Percentiles rank a stretch among this genome's conserved stretches.
Conservation (phyloP, 2,888 invertebrate species). For the Agrotis puta region DNA sequence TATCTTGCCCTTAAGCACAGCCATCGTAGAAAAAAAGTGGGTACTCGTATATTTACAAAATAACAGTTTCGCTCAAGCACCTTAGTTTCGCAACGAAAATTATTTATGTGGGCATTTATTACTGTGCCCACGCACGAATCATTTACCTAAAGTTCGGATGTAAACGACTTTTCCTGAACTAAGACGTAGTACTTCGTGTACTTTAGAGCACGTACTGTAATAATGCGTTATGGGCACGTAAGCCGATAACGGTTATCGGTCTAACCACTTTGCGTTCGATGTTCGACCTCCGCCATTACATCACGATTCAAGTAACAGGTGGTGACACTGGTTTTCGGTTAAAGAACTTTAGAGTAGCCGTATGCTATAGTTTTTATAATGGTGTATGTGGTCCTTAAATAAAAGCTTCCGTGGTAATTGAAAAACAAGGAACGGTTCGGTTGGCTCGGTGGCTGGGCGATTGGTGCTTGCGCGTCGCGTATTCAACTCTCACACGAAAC, state of each 20-base stretch:
- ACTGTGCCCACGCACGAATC: conserved; percentile 34
- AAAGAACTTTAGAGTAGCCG: background rate
- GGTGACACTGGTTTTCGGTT: conserved; percentile 34
- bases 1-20: too few species aligned
- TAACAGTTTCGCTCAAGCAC: background rate
- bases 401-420: background rate
- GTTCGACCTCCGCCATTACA: conserved; percentile 22
- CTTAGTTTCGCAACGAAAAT: conserved; percentile 26
- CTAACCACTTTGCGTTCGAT: conserved; percentile 34
- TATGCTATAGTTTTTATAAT: background rate
- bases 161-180: conserved; percentile 29
- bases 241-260: conserved; percentile 47
- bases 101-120: conserved; percentile 46
- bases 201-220: conserved; percentile 39
- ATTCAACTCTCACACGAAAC: too few species aligned
- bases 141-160: conserved; percentile 33
- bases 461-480: too few species aligned
- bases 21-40: too few species aligned
- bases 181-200: conserved; percentile 26
- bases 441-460: too few species aligned
- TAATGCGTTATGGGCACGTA: conserved; percentile 52
- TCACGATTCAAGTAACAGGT: conserved; percentile 60
- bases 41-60: background rate
- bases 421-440: too few species aligned
- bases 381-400: background rate